These are phyloP conservation scores for Polypterus senegalus DNA, from an alignment of 2,113 vertebrate species.

Conservation along the genomic window DNA sequence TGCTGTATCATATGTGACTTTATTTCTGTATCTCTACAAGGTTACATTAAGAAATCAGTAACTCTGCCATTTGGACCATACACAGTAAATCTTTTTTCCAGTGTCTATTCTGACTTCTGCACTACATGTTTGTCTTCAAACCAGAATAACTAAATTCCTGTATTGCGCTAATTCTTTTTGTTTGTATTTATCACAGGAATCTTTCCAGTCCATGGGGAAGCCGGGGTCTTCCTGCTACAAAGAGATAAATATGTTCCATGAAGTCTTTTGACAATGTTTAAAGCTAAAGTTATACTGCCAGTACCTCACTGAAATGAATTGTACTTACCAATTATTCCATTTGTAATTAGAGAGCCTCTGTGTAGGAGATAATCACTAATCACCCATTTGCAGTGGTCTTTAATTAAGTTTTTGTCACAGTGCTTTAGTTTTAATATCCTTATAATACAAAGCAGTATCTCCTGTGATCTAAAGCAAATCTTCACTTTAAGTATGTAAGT, in stretches of 20 bases:
- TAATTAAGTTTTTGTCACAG: background rate
- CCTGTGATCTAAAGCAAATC: background rate
- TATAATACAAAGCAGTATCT: background rate
- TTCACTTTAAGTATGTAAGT: too few relatives aligned
- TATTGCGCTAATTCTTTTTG: background rate
- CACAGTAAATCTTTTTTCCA: too few relatives aligned
- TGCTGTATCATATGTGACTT: too few relatives aligned
- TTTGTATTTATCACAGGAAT: constrained; percentile 6
- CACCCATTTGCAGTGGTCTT: background rate
- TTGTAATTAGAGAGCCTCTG: background rate
- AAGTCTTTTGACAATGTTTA: background rate
- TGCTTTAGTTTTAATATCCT: background rate
- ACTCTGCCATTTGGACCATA: too few relatives aligned
- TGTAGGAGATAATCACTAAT: background rate
- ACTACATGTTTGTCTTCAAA: too few relatives aligned
- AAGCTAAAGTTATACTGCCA: constrained; percentile 3
- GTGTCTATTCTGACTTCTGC: too few relatives aligned
- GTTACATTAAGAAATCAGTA: too few relatives aligned
- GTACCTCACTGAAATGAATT: background rate
- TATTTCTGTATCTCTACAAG: too few relatives aligned
- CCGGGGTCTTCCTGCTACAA: constrained; percentile 7
- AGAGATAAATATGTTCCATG: constrained; percentile 4
- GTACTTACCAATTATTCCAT: background rate
- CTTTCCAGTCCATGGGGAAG: constrained; percentile 8
- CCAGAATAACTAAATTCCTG: too few relatives aligned